Evolutionary conservation across 2,888 invertebrate genomes (phyloP).

Genomic region (Chrysolina americana): DNA sequence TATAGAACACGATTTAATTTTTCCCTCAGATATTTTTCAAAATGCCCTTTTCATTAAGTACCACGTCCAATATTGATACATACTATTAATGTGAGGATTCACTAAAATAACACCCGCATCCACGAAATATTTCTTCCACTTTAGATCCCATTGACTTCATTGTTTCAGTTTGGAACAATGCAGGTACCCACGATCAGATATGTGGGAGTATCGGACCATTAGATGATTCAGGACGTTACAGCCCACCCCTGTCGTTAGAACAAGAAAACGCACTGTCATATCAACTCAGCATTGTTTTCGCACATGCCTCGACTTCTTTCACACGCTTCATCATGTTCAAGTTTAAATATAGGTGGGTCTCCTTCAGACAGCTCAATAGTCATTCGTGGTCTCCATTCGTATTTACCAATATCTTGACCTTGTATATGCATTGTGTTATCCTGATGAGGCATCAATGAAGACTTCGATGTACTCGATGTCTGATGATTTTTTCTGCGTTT

Average conservation of each 20-base stretch:
- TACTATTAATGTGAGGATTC: too few relatives aligned
- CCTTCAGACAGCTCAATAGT: constrained; percentile 61
- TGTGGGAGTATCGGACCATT: constrained; percentile 19
- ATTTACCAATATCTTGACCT: constrained; percentile 53
- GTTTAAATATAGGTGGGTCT: constrained; percentile 63
- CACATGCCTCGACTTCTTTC: constrained; percentile 59
- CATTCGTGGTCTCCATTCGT: constrained; percentile 45
- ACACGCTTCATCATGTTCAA: constrained; percentile 60
- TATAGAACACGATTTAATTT: too few relatives aligned
- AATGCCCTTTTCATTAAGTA: too few relatives aligned
- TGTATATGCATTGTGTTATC: constrained; percentile 36
- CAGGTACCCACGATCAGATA: constrained; percentile 12
- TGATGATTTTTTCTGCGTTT: background rate
- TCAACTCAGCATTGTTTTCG: constrained; percentile 59
- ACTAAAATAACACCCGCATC: too few relatives aligned
- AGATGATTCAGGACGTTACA: constrained; percentile 15
- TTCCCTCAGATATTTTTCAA: too few relatives aligned
- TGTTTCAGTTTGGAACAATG: constrained; percentile 5
- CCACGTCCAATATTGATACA: too few relatives aligned
- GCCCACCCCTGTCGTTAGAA: constrained; percentile 27
- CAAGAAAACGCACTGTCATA: constrained; percentile 53
- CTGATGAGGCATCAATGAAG: background rate
- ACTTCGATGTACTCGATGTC: constrained; percentile 3
- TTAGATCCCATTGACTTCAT: background rate
- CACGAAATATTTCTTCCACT: background rate